phyloP scores from a whole-genome alignment of 2,888 invertebrate species.

The Deladenus siricidicola region DNA sequence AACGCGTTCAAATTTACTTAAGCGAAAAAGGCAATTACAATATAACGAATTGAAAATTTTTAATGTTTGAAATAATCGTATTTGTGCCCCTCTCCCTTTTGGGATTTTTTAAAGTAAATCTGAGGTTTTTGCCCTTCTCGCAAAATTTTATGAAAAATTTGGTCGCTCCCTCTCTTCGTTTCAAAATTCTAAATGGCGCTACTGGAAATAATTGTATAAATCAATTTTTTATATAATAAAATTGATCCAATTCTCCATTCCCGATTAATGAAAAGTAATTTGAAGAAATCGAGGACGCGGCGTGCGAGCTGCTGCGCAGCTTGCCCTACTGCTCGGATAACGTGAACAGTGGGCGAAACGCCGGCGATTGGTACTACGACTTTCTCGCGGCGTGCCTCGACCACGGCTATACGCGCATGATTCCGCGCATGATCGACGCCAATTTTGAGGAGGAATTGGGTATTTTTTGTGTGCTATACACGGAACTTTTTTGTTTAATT shows the following conservation, averaged over 20 bases:
- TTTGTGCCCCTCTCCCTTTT: no score
- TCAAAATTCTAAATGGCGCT: no score
- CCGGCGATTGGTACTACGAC: conserved; percentile 17
- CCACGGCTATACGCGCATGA: conserved; percentile 1
- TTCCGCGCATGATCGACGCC: conserved; percentile 7
- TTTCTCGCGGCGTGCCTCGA: conserved; percentile 13
- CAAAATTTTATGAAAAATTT: background rate
- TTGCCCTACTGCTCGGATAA: conserved; percentile 12
- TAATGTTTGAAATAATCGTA: no score
- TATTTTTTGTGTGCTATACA: no score
- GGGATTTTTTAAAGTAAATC: background rate
- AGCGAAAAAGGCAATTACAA: background rate
- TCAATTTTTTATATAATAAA: background rate
- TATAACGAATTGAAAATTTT: no score
- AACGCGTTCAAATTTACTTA: conserved; percentile 4
- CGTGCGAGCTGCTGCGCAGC: conserved; percentile 13
- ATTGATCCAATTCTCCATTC: background rate
- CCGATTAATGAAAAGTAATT: no score
- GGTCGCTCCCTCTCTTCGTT: background rate
- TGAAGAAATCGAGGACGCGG: conserved; percentile 9
- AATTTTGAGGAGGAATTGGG: conserved; percentile 10
- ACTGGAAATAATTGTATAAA: background rate
- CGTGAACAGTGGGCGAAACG: background rate
- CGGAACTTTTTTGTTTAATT: no score
- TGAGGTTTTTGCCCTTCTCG: background rate